phyloP scores from a whole-genome alignment of 2,797 vertebrate species.

The Emys orbicularis region DNA sequence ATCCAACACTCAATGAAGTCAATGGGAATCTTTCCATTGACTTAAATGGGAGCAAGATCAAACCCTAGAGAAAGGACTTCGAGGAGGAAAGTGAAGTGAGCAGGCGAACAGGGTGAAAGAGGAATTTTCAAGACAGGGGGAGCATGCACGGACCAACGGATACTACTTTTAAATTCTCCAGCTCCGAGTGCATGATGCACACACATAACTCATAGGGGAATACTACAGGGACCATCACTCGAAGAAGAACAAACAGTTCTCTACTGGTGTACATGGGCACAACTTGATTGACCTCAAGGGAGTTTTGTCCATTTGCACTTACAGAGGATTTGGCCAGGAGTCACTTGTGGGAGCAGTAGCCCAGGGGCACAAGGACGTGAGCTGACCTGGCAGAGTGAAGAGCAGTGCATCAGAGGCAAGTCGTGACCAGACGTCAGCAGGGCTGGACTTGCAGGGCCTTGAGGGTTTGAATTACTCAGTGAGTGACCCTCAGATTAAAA shows the following conservation, averaged over 20 bases:
- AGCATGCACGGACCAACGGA: too few species aligned
- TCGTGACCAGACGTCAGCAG: neutral
- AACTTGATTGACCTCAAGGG: neutral
- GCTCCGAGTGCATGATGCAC: too few species aligned
- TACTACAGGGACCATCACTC: neutral
- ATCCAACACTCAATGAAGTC: neutral
- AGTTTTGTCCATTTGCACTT: neutral
- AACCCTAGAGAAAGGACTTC: neutral
- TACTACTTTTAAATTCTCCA: neutral
- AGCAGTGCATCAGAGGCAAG: neutral
- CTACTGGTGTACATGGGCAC: neutral
- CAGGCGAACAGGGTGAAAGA: neutral
- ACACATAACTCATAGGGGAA: neutral
- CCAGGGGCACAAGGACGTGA: neutral
- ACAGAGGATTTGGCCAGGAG: neutral
- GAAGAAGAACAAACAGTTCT: neutral
- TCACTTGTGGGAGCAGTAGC: neutral
- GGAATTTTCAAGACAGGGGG: neutral
- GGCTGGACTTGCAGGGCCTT: neutral
- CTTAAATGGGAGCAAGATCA: neutral
- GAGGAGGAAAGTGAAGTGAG: neutral
- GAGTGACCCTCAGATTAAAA: neutral
- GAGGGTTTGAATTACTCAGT: neutral
- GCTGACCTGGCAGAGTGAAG: neutral
- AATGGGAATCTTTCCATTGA: neutral